phyloP scores from a whole-genome alignment of 2,797 vertebrate genomes.

The Pantherophis vulpinus region DNA sequence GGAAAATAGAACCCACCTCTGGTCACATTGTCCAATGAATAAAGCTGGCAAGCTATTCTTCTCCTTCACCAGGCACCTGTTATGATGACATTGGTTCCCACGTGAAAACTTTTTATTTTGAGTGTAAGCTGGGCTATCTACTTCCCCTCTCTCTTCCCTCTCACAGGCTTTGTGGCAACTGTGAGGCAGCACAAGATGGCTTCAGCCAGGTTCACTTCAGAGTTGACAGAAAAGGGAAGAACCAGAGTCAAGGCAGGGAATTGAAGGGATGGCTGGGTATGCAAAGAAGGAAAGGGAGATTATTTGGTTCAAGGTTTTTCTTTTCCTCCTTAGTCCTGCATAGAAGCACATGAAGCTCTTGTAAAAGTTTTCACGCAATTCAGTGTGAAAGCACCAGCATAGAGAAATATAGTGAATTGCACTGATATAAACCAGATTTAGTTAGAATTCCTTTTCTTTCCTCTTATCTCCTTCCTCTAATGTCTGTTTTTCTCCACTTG shows the following conservation, averaged over 20 bases:
- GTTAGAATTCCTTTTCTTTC: background rate
- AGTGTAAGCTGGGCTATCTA: no score
- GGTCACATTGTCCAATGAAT: no score
- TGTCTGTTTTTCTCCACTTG: background rate
- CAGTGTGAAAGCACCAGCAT: background rate
- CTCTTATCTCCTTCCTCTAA: background rate
- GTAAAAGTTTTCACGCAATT: background rate
- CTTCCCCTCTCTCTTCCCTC: no score
- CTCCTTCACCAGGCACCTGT: no score
- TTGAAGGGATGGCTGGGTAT: background rate
- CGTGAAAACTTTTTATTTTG: no score
- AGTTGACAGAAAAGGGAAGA: background rate
- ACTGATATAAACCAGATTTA: background rate
- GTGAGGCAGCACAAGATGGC: no score
- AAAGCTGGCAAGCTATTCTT: no score
- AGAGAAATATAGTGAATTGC: background rate
- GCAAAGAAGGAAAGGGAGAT: background rate
- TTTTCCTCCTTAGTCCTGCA: background rate
- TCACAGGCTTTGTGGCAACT: no score
- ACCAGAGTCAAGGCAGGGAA: background rate
- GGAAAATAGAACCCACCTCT: no score
- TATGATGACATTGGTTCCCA: no score
- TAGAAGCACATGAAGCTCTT: background rate
- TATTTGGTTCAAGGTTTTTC: background rate
- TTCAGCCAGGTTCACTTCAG: no score